A percentile compares a stretch with the other conserved stretches of the same genome.
Evolutionary conservation across 2,888 invertebrate genomes (phyloP).

Genomic region (Cecidostiba fungosa): DNA sequence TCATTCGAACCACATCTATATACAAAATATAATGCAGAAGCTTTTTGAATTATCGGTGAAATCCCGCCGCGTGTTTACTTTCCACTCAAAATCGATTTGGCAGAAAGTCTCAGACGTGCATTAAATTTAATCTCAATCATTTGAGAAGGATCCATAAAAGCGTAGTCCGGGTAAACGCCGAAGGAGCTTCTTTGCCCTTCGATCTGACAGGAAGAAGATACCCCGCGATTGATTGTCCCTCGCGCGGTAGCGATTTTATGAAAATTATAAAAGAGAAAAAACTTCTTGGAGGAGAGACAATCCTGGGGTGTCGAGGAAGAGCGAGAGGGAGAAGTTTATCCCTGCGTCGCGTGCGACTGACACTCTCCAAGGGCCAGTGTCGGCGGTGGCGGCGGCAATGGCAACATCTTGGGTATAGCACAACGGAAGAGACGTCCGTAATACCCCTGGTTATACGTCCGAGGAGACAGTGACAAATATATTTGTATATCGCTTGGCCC

Average conservation of each 20-base stretch:
- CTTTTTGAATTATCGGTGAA: not conserved
- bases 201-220: not conserved
- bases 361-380: constrained; percentile 58
- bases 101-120: not conserved
- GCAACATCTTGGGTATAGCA: constrained; percentile 42
- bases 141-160: constrained; percentile 12
- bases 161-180: not conserved
- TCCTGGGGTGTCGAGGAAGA: not conserved
- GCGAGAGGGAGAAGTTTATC: constrained; percentile 51
- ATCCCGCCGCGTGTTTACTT: not conserved
- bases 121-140: constrained; percentile 30
- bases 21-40: not conserved
- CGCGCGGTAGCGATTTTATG: constrained; percentile 22
- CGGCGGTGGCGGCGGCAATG: not conserved
- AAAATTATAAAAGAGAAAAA: constrained; percentile 41
- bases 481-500: constrained; percentile 68
- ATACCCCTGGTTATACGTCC: constrained; percentile 62
- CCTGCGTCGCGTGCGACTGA: constrained; percentile 41
- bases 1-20: not conserved
- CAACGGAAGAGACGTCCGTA: constrained; percentile 51
- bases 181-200: not conserved
- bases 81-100: not conserved
- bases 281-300: not conserved
- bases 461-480: constrained; percentile 68
- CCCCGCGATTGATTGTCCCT: constrained; percentile 23